A percentile compares a stretch with the other conserved stretches of the same genome.
Evolutionary conservation across 2,797 vertebrate genomes (phyloP).

Genomic region (Myotis planiceps): DNA sequence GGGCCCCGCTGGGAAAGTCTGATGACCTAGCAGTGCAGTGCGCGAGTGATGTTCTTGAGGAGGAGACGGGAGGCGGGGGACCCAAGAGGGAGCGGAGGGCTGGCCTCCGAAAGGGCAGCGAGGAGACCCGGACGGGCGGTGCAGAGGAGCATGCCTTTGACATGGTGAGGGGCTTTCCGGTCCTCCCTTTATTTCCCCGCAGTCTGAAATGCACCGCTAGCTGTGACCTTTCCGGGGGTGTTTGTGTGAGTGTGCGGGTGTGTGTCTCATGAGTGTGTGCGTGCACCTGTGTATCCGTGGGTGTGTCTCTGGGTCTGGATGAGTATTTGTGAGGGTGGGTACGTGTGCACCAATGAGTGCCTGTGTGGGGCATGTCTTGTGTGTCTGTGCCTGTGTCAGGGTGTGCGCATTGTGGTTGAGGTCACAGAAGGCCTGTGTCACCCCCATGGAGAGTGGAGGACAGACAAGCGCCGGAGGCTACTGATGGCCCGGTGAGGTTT

Average conservation of each 20-base stretch:
- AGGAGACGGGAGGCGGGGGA: background rate
- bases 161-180: accelerated
- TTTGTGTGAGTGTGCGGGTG: background rate
- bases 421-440: background rate
- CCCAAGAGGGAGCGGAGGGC: background rate
- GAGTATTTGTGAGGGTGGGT: background rate
- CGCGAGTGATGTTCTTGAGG: accelerated
- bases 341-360: background rate
- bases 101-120: background rate
- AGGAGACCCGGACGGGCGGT: too few species aligned
- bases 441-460: accelerated
- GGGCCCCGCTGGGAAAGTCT: background rate
- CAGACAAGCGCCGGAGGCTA: accelerated
- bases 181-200: background rate
- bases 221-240: background rate
- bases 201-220: background rate
- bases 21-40: background rate
- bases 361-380: background rate
- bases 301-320: background rate
- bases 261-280: background rate
- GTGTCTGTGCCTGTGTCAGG: background rate
- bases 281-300: background rate
- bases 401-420: background rate
- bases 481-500: background rate
- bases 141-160: background rate